Percentiles rank a stretch among this genome's conserved stretches.
phyloP scores from a whole-genome alignment of 1,140 invertebrate genomes.

The Sitophilus oryzae region DNA sequence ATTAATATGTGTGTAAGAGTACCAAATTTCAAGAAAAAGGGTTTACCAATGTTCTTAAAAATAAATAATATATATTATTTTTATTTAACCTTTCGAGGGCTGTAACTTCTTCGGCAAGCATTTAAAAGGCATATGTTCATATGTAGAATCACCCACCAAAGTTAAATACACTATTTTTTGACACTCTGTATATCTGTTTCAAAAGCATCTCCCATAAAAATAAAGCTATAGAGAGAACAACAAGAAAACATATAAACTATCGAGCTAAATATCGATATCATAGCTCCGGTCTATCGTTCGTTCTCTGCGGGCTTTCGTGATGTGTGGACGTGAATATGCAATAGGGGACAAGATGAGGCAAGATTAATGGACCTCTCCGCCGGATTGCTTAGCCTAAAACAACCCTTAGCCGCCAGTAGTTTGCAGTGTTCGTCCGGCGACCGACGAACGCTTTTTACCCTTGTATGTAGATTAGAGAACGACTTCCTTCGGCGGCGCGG shows the following conservation, averaged over 20 bases:
- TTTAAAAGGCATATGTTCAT: too few species aligned
- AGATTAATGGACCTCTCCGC: constrained; percentile 42
- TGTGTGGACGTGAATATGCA: constrained; percentile 46
- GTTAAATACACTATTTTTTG: too few species aligned
- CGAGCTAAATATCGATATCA: constrained; percentile 7
- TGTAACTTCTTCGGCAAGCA: too few species aligned
- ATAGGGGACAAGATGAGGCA: constrained; percentile 42
- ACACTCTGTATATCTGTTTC: too few species aligned
- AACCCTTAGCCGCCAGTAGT: constrained; percentile 36
- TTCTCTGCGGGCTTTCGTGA: constrained; percentile 37
- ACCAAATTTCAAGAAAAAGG: too few species aligned
- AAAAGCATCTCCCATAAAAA: too few species aligned
- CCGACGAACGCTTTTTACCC: constrained; percentile 33
- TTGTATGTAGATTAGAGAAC: constrained; percentile 35
- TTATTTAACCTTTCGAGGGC: too few species aligned
- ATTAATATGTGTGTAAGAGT: too few species aligned
- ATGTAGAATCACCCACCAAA: too few species aligned
- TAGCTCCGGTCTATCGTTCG: constrained; percentile 9
- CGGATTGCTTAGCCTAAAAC: constrained; percentile 43
- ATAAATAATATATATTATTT: too few species aligned
- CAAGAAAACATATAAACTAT: neutral
- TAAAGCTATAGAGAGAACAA: too few species aligned
- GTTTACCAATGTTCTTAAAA: too few species aligned
- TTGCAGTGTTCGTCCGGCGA: constrained; percentile 31
- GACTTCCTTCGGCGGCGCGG: constrained; percentile 23